Conservation (phyloP, 2,888 invertebrate species). For the Scaptomyza parva region DNA sequence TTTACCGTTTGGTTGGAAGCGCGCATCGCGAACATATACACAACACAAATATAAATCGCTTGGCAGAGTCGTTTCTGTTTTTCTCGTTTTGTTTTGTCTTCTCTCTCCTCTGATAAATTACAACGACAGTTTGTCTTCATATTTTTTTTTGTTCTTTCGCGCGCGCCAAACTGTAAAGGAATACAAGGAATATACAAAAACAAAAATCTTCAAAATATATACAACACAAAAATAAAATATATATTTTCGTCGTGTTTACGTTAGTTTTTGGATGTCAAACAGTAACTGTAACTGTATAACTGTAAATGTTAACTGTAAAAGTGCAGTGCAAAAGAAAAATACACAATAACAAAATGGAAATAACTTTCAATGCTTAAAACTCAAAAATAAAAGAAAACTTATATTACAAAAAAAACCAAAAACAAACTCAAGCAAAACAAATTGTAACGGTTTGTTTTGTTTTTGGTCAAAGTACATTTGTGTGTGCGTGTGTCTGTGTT, state of each 20-base stretch:
- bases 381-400: slow-evolving; percentile 16
- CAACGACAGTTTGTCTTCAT: slow-evolving; percentile 29
- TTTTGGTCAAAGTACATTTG: background rate
- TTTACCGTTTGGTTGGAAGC: slow-evolving; percentile 70
- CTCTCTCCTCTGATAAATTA: slow-evolving; percentile 15
- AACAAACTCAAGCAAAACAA: too few species aligned
- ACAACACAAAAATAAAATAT: too few species aligned
- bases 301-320: slow-evolving; percentile 47
- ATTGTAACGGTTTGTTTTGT: slow-evolving; percentile 25
- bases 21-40: slow-evolving; percentile 46
- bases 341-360: slow-evolving; percentile 23
- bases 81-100: slow-evolving; percentile 57
- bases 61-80: slow-evolving; percentile 49
- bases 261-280: slow-evolving; percentile 22
- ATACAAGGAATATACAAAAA: slow-evolving; percentile 20
- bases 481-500: slow-evolving; percentile 22
- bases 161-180: slow-evolving; percentile 57
- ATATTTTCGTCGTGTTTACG: slow-evolving; percentile 24
- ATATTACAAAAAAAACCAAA: slow-evolving; percentile 1
- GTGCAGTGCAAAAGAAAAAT: slow-evolving; percentile 13
- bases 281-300: slow-evolving; percentile 49
- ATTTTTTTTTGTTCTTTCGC: slow-evolving; percentile 16
- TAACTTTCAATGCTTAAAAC: slow-evolving; percentile 12
- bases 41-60: slow-evolving; percentile 39
- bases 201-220: too few species aligned